Conservation (phyloP, 2,113 vertebrate species). For the Strigops habroptila region DNA sequence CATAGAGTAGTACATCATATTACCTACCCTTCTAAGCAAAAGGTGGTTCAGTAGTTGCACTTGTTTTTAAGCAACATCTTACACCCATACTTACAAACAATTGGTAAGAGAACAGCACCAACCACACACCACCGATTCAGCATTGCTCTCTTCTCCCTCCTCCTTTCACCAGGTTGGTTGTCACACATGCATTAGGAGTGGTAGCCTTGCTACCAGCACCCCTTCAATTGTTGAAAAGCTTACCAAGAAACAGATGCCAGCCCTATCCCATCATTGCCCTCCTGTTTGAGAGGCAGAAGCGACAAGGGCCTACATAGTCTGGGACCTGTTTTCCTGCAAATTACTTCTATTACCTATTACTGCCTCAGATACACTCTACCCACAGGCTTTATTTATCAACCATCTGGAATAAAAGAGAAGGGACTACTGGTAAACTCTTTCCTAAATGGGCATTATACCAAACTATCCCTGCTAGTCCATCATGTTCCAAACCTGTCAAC, state of each 20-base stretch:
- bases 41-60: not conserved
- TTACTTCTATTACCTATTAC: not conserved
- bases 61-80: not conserved
- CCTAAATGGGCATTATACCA: not conserved
- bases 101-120: not conserved
- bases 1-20: fast-evolving
- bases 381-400: not conserved
- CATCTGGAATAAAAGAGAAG: not conserved
- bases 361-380: not conserved
- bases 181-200: not conserved
- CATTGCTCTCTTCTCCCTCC: not conserved
- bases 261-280: not conserved
- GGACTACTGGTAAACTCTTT: not conserved
- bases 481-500: not conserved
- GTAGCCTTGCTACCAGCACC: not conserved
- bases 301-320: not conserved
- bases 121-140: not conserved
- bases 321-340: not conserved
- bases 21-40: not conserved
- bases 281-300: not conserved
- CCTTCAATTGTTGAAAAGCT: not conserved
- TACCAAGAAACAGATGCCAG: not conserved
- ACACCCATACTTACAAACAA: not conserved
- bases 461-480: not conserved
- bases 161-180: not conserved